phyloP scores from a whole-genome alignment of 2,113 vertebrate species.

The Cyphomyrus discorhynchus region DNA sequence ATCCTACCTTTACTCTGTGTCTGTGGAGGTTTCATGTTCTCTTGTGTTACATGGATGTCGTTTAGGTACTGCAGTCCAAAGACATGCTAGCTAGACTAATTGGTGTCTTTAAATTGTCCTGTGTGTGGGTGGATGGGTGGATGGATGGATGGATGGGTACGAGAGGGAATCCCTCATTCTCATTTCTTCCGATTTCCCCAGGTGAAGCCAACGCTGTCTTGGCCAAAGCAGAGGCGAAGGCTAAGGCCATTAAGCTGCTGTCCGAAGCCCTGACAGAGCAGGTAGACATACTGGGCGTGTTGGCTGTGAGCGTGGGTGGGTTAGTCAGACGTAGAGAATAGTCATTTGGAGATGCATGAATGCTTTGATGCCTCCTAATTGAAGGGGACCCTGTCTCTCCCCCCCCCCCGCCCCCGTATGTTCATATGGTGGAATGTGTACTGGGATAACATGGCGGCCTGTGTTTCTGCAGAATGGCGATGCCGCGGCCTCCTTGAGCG shows the following conservation, averaged over 20 bases:
- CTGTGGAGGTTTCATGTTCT: neutral
- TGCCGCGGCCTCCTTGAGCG: slow-evolving; percentile 76
- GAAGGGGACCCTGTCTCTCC: neutral
- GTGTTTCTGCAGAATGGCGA: slow-evolving; percentile 68
- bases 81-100: neutral
- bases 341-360: neutral
- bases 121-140: neutral
- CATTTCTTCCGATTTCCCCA: slow-evolving; percentile 36
- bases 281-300: slow-evolving; percentile 45
- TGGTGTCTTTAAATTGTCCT: neutral
- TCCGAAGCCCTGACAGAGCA: slow-evolving; percentile 75
- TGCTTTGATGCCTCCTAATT: neutral
- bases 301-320: neutral
- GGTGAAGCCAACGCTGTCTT: slow-evolving; percentile 86
- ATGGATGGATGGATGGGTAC: neutral
- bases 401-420: neutral
- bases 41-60: neutral
- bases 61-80: neutral
- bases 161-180: neutral
- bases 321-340: neutral
- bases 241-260: slow-evolving; percentile 79
- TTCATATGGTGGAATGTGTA: neutral
- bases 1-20: neutral
- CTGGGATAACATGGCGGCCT: slow-evolving; percentile 53
- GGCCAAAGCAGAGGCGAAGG: slow-evolving; percentile 82